Conservation (phyloP, 2,113 vertebrate species). For the Ciconia boyciana region DNA sequence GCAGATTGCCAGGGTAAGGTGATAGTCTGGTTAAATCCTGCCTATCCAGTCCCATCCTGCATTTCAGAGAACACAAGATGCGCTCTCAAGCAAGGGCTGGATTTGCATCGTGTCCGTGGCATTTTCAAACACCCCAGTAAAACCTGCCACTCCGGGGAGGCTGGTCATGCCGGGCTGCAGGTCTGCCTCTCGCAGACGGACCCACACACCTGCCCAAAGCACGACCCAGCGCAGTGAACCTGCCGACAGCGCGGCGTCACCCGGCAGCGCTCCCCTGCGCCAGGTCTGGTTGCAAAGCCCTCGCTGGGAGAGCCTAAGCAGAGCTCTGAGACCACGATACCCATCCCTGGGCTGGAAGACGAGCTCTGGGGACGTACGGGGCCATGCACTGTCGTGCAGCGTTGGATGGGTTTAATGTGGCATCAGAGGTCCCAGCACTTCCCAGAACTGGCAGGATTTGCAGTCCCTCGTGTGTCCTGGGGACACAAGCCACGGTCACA, state of each 20-base stretch:
- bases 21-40: background rate
- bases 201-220: background rate
- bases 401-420: background rate
- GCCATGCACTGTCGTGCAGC: accelerated
- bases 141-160: accelerated
- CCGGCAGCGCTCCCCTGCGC: accelerated
- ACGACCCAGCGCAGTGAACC: accelerated
- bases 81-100: background rate
- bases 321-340: background rate
- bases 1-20: background rate
- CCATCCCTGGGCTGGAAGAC: background rate
- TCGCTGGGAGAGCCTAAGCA: background rate
- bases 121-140: background rate
- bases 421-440: background rate
- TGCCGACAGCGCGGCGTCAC: accelerated
- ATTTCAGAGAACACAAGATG: background rate
- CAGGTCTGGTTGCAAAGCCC: background rate
- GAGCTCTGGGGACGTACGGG: accelerated
- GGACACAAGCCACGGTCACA: too few relatives aligned
- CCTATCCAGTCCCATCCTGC: background rate
- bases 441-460: accelerated
- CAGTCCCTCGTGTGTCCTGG: accelerated
- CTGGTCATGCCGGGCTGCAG: accelerated
- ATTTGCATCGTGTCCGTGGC: background rate
- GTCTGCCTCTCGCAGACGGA: accelerated